These are phyloP conservation scores for Pangasius sanitwongsei DNA, from an alignment of 2,797 vertebrate species.

Conservation along the genomic window DNA sequence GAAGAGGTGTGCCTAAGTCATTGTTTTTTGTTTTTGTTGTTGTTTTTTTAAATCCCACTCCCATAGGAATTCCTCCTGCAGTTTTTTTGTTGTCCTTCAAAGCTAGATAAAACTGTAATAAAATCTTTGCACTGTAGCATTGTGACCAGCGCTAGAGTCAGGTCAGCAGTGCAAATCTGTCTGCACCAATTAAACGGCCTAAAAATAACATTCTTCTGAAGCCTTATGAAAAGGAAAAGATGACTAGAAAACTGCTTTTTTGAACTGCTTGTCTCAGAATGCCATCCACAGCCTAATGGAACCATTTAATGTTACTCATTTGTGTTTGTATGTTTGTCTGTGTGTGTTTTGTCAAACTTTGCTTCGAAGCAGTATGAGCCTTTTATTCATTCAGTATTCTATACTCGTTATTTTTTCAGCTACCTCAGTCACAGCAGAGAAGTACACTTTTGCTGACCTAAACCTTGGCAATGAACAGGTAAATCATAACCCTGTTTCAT, in stretches of 20 bases:
- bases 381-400: not conserved
- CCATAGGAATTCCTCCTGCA: not conserved
- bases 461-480: slow-evolving; percentile 94
- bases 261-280: not conserved
- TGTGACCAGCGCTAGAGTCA: not conserved
- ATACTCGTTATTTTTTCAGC: not conserved
- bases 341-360: not conserved
- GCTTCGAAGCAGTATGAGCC: not conserved
- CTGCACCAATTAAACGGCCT: not conserved
- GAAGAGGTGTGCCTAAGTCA: not conserved
- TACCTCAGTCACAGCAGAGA: slow-evolving; percentile 65
- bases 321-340: not conserved
- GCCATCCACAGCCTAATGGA: not conserved
- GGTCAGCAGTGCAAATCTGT: not conserved
- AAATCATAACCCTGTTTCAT: slow-evolving; percentile 30
- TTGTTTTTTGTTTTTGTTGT: not conserved
- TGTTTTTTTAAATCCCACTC: not conserved
- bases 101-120: not conserved
- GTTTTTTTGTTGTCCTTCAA: not conserved
- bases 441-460: slow-evolving; percentile 90
- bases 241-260: not conserved
- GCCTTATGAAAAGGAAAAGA: not conserved
- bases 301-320: not conserved
- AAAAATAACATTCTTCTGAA: not conserved
- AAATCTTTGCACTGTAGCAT: not conserved